Percentiles rank a stretch among this genome's conserved stretches.
These are phyloP conservation scores for Leptobrachium ailaonicum DNA, from an alignment of 2,113 vertebrate species.

Conservation along the genomic window DNA sequence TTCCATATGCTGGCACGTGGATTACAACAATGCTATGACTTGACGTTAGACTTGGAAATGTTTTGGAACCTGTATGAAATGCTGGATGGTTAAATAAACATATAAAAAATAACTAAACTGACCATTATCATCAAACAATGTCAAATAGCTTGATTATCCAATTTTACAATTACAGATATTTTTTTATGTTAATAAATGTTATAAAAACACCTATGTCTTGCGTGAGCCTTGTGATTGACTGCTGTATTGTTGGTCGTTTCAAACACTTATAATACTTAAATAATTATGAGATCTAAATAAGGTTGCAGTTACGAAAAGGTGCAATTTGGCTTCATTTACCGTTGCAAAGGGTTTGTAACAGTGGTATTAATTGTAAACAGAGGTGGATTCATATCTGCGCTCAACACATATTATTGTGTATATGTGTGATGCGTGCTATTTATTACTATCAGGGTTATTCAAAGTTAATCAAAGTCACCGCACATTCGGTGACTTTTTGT, in stretches of 20 bases:
- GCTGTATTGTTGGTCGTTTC: background rate
- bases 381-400: too few relatives aligned
- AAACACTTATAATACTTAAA: too few relatives aligned
- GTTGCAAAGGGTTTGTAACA: too few relatives aligned
- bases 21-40: conserved; percentile 53
- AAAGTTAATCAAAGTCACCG: too few relatives aligned
- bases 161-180: conserved; percentile 54
- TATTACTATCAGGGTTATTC: too few relatives aligned
- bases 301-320: too few relatives aligned
- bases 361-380: too few relatives aligned
- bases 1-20: conserved; percentile 74
- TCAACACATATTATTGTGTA: too few relatives aligned
- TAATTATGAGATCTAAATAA: too few relatives aligned
- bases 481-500: too few relatives aligned
- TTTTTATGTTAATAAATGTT: conserved; percentile 55
- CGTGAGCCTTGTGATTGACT: conserved; percentile 57
- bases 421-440: too few relatives aligned
- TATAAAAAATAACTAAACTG: conserved; percentile 50
- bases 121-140: conserved; percentile 15
- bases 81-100: conserved; percentile 51
- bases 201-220: conserved; percentile 53
- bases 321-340: too few relatives aligned
- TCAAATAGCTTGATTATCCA: conserved; percentile 47
- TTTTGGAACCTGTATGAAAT: conserved; percentile 52
- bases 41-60: conserved; percentile 47